phyloP scores from a whole-genome alignment of 1,140 invertebrate genomes.

The Sitobion miscanthi region DNA sequence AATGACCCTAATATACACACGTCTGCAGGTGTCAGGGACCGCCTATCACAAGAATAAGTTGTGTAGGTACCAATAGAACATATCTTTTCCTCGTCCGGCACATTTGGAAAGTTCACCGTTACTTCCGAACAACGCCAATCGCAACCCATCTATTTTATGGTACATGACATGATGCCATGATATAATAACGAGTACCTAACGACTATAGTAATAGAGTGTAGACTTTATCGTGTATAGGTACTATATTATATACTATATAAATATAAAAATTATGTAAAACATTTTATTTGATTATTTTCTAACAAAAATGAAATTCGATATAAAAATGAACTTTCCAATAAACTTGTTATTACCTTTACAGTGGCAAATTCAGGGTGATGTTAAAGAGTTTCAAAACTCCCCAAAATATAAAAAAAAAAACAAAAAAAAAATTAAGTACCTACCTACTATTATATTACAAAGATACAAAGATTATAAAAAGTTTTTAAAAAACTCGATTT shows the following conservation, averaged over 20 bases:
- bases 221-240: too few relatives aligned
- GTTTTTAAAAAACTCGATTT: neutral
- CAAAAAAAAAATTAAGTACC: neutral
- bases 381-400: neutral
- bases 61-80: neutral
- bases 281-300: neutral
- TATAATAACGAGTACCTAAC: neutral
- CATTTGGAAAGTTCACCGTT: neutral
- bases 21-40: neutral
- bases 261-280: neutral
- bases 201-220: too few relatives aligned
- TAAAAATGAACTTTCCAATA: neutral
- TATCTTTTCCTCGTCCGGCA: neutral
- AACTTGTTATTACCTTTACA: neutral
- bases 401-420: neutral
- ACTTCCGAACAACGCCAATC: neutral
- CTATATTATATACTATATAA: neutral
- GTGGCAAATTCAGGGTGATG: too few relatives aligned
- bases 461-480: neutral
- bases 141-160: neutral
- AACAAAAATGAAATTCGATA: neutral
- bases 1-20: conserved; percentile 33
- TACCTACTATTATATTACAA: neutral
- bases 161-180: neutral
- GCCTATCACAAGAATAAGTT: neutral